Evolutionary conservation across 2,113 vertebrate species (phyloP).

Genomic region (Etheostoma spectabile): DNA sequence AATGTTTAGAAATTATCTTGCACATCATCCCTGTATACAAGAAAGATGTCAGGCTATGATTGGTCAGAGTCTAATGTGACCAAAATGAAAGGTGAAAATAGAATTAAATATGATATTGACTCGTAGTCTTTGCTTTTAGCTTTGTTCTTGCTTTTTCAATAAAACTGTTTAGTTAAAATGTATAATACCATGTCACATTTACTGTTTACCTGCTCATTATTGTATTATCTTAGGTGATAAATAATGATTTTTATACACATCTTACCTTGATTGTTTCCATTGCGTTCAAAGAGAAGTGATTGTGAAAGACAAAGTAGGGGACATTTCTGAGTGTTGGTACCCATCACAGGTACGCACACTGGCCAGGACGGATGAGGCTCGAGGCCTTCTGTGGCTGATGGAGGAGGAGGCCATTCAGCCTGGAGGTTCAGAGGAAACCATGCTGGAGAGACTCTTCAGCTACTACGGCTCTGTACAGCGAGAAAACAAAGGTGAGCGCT

Average conservation of each 20-base stretch:
- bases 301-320: neutral
- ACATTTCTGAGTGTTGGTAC: neutral
- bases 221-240: neutral
- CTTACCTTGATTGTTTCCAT: neutral
- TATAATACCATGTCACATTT: neutral
- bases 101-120: neutral
- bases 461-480: slow-evolving; percentile 92
- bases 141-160: neutral
- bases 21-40: too few relatives aligned
- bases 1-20: too few relatives aligned
- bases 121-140: neutral
- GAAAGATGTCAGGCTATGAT: neutral
- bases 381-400: slow-evolving; percentile 97
- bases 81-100: too few relatives aligned
- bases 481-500: slow-evolving; percentile 86
- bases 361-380: slow-evolving; percentile 90
- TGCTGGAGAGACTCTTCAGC: slow-evolving; percentile 93
- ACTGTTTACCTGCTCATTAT: neutral
- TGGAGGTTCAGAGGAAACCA: slow-evolving; percentile 89
- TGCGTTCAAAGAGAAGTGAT: neutral
- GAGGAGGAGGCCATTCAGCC: slow-evolving; percentile 95
- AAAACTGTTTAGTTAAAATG: neutral
- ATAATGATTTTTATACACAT: neutral
- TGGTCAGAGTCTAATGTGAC: too few relatives aligned
- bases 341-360: slow-evolving; percentile 88